A percentile compares a stretch with the other conserved stretches of the same genome.
These are phyloP conservation scores for Atherinosoma microstoma DNA, from an alignment of 2,797 vertebrate species.

Conservation along the genomic window DNA sequence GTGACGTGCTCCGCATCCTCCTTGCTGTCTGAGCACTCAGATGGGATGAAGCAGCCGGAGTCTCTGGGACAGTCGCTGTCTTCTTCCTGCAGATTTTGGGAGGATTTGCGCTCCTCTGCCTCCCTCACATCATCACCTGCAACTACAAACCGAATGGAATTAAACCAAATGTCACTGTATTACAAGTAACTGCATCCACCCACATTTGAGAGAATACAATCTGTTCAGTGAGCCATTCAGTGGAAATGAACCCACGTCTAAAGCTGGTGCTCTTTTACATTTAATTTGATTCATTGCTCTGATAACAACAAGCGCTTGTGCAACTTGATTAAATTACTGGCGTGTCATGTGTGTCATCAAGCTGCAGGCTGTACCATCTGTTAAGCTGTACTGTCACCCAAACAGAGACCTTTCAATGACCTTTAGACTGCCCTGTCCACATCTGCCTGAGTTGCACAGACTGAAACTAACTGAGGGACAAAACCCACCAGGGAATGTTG, in stretches of 20 bases:
- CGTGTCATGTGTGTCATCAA: conserved; percentile 52
- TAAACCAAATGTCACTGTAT: background rate
- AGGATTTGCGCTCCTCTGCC: conserved; percentile 75
- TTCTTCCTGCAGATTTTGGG: conserved; percentile 77
- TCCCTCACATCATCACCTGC: conserved; percentile 76
- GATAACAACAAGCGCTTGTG: conserved; percentile 25
- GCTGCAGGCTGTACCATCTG: conserved; percentile 68
- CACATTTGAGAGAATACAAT: background rate
- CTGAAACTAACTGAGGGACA: background rate
- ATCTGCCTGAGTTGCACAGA: background rate
- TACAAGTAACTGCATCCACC: background rate
- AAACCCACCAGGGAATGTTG: background rate
- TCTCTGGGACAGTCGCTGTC: conserved; percentile 94
- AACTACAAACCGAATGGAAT: conserved; percentile 36
- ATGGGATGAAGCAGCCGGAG: conserved; percentile 95
- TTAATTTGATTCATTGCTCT: background rate
- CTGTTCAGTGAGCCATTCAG: background rate
- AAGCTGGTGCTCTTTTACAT: conserved; percentile 1
- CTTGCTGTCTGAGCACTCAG: conserved; percentile 92
- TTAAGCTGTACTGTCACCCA: conserved; percentile 36
- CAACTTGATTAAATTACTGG: conserved; percentile 78
- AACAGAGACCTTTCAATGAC: conserved; percentile 15
- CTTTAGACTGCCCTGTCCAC: conserved; percentile 6
- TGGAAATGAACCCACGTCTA: background rate
- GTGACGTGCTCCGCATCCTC: conserved; percentile 82